Conservation (phyloP, 2,113 vertebrate genomes). For the Danio rerio region GRCz12tu NC_133180.1:18004501-18005000, state of each 20-base stretch:
- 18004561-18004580: slow-evolving; percentile 49
- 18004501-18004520: slow-evolving; percentile 13
- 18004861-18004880: slow-evolving; percentile 13
- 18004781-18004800: slow-evolving; percentile 24
- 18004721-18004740: slow-evolving; percentile 35
- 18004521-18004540: slow-evolving; percentile 32
- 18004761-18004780: slow-evolving; percentile 32
- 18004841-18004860: neutral
- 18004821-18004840: slow-evolving; percentile 1
- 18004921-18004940: neutral
- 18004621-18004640: slow-evolving; percentile 21
- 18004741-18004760: slow-evolving; percentile 30
- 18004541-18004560: slow-evolving; percentile 42
- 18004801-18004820: slow-evolving; percentile 10
- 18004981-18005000: neutral
- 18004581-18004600: slow-evolving; percentile 60
- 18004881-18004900: slow-evolving; percentile 20
- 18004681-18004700: slow-evolving; percentile 39
- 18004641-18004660: slow-evolving; percentile 8
- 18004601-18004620: slow-evolving; percentile 61
- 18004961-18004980: neutral
- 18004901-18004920: neutral
- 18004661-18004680: slow-evolving; percentile 42
- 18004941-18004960: neutral
- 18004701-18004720: slow-evolving; percentile 24